Evolutionary conservation across 2,113 vertebrate genomes (phyloP).

Genomic region (Arizona elegans): DNA sequence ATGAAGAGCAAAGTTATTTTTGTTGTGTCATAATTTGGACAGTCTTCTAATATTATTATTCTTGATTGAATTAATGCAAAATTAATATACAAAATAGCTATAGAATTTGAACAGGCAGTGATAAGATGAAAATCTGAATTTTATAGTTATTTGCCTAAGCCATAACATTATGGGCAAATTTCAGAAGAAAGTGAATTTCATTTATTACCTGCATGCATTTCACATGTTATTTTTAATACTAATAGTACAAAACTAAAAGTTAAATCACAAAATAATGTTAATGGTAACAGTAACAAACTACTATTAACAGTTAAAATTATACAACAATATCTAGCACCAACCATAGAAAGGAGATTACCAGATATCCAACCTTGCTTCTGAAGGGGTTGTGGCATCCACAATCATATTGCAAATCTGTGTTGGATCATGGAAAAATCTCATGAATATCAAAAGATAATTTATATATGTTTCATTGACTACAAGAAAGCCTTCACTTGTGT

Average conservation of each 20-base stretch:
- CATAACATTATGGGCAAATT: slow-evolving; percentile 54
- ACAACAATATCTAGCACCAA: too few relatives aligned
- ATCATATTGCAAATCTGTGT: too few relatives aligned
- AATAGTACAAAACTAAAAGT: slow-evolving; percentile 46
- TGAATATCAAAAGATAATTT: too few relatives aligned
- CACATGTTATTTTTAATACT: slow-evolving; percentile 52
- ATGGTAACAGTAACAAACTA: slow-evolving; percentile 36
- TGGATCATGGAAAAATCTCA: too few relatives aligned
- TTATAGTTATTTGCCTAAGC: slow-evolving; percentile 21
- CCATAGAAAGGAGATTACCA: too few relatives aligned
- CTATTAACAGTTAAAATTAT: not conserved
- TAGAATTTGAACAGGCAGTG: slow-evolving; percentile 68
- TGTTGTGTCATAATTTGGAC: slow-evolving; percentile 74
- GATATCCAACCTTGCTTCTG: too few relatives aligned
- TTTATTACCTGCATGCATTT: slow-evolving; percentile 25
- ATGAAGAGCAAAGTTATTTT: slow-evolving; percentile 77
- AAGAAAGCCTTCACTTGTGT: too few relatives aligned
- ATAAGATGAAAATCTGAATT: slow-evolving; percentile 61
- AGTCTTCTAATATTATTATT: slow-evolving; percentile 72
- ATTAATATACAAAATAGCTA: slow-evolving; percentile 80
- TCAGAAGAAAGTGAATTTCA: slow-evolving; percentile 43
- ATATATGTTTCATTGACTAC: too few relatives aligned
- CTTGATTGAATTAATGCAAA: slow-evolving; percentile 79
- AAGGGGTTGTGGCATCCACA: too few relatives aligned
- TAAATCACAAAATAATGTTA: slow-evolving; percentile 50